Percentiles rank a stretch among this genome's conserved stretches.
Evolutionary conservation across 2,888 invertebrate genomes (phyloP).

Genomic region (Drosophila putrida): DNA sequence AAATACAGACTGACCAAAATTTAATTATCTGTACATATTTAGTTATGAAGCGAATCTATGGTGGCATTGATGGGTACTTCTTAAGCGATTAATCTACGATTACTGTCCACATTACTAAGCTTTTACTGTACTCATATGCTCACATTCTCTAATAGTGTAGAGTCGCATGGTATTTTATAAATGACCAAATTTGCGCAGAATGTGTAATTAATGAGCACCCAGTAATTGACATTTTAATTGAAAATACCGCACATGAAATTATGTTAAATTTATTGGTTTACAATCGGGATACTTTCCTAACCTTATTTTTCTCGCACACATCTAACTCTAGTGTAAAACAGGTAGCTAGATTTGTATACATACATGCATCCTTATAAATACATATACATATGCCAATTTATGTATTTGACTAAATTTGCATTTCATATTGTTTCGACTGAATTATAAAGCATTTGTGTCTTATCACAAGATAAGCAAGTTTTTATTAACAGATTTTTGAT

Average conservation of each 20-base stretch:
- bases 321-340: constrained; percentile 26
- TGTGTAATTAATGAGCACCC: constrained; percentile 68
- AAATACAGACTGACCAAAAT: not conserved
- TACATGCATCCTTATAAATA: not conserved
- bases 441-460: constrained; percentile 28
- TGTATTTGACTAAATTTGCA: constrained; percentile 23
- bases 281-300: constrained; percentile 35
- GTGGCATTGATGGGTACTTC: not conserved
- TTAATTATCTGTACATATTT: not conserved
- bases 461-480: constrained; percentile 27
- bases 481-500: constrained; percentile 20
- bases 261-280: constrained; percentile 54
- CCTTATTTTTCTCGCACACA: not conserved
- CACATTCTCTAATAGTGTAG: not conserved
- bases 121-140: not conserved
- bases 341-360: constrained; percentile 25
- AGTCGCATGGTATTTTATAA: constrained; percentile 39
- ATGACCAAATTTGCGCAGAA: constrained; percentile 55
- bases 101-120: not conserved
- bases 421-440: constrained; percentile 20
- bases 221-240: constrained; percentile 71
- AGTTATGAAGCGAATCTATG: not conserved
- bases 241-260: constrained; percentile 51
- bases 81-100: not conserved
- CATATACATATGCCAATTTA: not conserved